phyloP scores from a whole-genome alignment of 2,888 invertebrate species.

The Callyntrura guangdongensis region DNA sequence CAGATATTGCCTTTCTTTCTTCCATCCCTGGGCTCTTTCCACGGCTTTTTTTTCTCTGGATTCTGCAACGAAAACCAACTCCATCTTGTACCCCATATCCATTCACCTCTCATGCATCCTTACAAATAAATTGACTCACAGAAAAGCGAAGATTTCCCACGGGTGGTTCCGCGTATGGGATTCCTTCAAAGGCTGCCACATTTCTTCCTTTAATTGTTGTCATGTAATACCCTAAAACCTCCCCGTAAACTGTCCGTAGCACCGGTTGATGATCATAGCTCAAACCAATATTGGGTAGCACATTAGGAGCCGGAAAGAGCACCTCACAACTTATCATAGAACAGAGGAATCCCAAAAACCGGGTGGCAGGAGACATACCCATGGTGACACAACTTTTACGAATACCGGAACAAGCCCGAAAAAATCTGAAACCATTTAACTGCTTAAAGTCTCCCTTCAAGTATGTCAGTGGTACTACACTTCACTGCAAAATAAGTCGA shows the following conservation, averaged over 20 bases:
- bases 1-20: constrained; percentile 74
- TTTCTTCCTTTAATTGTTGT: constrained; percentile 77
- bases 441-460: too few relatives aligned
- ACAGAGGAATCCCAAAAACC: constrained; percentile 75
- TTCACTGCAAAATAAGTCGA: neutral
- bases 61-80: constrained; percentile 52
- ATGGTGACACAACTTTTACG: constrained; percentile 35
- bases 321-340: constrained; percentile 79
- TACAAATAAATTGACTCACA: constrained; percentile 37
- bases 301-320: constrained; percentile 72
- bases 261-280: constrained; percentile 74
- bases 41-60: constrained; percentile 74
- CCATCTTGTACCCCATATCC: neutral
- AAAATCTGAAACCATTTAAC: too few relatives aligned
- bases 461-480: too few relatives aligned
- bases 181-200: constrained; percentile 74
- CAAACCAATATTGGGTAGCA: constrained; percentile 69
- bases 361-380: constrained; percentile 70
- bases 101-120: neutral
- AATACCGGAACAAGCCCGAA: too few relatives aligned
- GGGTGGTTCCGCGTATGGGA: constrained; percentile 73
- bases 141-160: constrained; percentile 70
- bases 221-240: constrained; percentile 73
- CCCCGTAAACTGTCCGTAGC: constrained; percentile 75
- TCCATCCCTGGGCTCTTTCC: constrained; percentile 69